A percentile compares a stretch with the other conserved stretches of the same genome.
phyloP scores from a whole-genome alignment of 2,113 vertebrate genomes.

The Erpornis zantholeuca region DNA sequence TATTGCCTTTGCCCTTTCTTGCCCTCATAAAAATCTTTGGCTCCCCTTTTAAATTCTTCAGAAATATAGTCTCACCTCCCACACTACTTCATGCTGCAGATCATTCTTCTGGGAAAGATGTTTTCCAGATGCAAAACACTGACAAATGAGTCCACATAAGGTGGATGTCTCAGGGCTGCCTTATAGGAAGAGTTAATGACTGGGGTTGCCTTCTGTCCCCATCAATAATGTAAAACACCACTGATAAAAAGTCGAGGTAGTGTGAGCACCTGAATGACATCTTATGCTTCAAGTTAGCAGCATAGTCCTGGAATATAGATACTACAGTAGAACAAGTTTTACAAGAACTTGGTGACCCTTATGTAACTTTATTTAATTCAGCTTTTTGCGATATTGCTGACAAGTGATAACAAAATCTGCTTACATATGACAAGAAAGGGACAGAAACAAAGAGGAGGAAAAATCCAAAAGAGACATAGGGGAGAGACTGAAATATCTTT shows the following conservation, averaged over 20 bases:
- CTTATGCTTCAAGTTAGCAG: background rate
- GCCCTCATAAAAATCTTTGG: constrained; percentile 33
- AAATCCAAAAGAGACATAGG: background rate
- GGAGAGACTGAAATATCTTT: background rate
- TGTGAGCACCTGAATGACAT: background rate
- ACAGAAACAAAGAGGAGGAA: background rate
- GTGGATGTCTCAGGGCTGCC: background rate
- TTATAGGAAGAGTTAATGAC: background rate
- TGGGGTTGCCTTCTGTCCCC: background rate
- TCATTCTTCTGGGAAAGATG: constrained; percentile 5
- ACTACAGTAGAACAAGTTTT: background rate
- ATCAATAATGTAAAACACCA: background rate
- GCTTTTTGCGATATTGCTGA: background rate
- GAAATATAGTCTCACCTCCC: constrained; percentile 42
- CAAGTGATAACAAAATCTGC: background rate
- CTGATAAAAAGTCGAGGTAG: background rate
- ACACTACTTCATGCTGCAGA: constrained; percentile 32
- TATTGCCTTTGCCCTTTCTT: constrained; percentile 6
- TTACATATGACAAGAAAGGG: background rate
- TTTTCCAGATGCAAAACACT: constrained; percentile 54
- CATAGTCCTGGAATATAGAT: background rate
- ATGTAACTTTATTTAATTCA: background rate
- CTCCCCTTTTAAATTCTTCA: constrained; percentile 30
- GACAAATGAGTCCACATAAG: constrained; percentile 2
- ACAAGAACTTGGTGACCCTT: background rate